These are phyloP conservation scores for Urocitellus parryii DNA, from an alignment of 2,113 vertebrate genomes.

Conservation along the genomic window DNA sequence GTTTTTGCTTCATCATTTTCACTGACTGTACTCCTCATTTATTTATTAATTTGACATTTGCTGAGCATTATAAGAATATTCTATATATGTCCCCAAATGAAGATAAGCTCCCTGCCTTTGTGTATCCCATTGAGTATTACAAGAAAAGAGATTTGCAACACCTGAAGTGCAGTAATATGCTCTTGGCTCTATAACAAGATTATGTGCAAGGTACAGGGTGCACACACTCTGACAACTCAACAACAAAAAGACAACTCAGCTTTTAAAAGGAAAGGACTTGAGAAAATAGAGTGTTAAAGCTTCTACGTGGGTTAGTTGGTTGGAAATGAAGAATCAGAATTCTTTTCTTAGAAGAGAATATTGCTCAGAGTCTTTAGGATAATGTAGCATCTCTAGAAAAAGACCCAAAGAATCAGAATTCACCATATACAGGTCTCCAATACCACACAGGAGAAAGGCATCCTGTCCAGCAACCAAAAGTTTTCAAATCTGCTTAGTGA, in stretches of 20 bases:
- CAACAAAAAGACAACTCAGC: background rate
- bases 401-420: background rate
- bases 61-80: background rate
- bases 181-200: background rate
- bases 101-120: background rate
- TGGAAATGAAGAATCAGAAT: background rate
- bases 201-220: background rate
- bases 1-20: background rate
- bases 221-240: background rate
- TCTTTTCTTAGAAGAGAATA: background rate
- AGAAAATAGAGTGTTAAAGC: background rate
- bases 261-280: background rate
- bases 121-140: background rate
- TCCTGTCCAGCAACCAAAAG: background rate
- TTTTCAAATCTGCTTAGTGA: background rate
- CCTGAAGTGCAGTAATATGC: background rate
- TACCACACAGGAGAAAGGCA: background rate
- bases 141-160: background rate
- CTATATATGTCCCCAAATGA: background rate
- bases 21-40: background rate
- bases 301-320: background rate
- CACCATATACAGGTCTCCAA: background rate
- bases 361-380: background rate
- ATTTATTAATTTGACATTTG: background rate
- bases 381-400: background rate